Conservation (phyloP, 2,113 vertebrate species). For the Coracopsis vasa region DNA sequence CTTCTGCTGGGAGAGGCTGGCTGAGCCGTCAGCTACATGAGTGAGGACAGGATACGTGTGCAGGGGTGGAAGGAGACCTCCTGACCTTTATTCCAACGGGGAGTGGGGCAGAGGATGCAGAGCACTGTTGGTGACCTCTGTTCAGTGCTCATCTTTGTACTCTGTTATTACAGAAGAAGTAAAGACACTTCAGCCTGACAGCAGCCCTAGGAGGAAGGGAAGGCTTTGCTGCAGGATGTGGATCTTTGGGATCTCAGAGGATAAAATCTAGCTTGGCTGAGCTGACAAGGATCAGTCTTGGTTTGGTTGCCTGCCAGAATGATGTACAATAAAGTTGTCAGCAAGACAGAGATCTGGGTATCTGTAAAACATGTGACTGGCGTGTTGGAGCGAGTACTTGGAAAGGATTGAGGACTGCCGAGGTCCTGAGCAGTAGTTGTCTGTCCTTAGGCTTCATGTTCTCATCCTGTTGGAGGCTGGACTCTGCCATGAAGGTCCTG, state of each 20-base stretch:
- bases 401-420: neutral
- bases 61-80: conserved; percentile 9
- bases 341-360: neutral
- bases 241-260: neutral
- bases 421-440: neutral
- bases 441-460: neutral
- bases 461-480: neutral
- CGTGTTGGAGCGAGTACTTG: neutral
- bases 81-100: conserved; percentile 16
- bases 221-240: conserved; percentile 17
- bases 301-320: conserved; percentile 6
- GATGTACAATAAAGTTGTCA: neutral
- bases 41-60: neutral
- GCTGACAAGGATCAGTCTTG: neutral
- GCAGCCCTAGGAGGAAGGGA: neutral
- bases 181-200: neutral
- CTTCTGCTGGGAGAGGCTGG: neutral
- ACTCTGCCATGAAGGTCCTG: neutral
- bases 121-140: neutral
- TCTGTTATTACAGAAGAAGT: neutral
- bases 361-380: neutral
- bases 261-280: neutral
- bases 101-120: conserved; percentile 7
- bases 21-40: neutral
- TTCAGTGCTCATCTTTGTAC: neutral